Base-by-base conservation (phyloP, 2,797 vertebrate species). In the Octomys mimax region DNA sequence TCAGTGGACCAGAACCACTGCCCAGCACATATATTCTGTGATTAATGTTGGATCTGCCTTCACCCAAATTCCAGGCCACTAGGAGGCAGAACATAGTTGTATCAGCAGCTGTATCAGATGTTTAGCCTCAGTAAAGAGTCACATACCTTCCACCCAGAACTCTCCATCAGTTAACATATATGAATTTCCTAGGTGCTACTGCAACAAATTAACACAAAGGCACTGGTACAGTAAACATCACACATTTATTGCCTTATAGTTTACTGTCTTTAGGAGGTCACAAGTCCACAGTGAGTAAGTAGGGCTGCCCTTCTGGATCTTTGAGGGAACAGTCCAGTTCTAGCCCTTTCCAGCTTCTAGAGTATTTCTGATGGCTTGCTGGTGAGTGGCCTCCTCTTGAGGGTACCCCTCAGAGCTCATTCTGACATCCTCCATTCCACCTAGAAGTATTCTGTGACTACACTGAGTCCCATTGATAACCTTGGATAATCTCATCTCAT, bases 61-160 rank as follows among this genome's bases (percentile, higher is more conserved):
- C 5, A 4, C 13, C 11, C 66, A 36, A 52, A 31, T 46, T 90
- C 68, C 61, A 26, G 36, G 42, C 61, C 46, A 39, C 52, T 71
- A 79, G 6, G 0, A 11, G 6, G 13, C 28, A 52, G n/a, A 75
- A 57, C 26, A 70, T n/a, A 1, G 0, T 10, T 57, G 36, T 31
- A 13, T 84, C 59, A 18, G 31, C 11, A 87, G 28, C 3, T 8
- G 9, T 71, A 26, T 89, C 71, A 57, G 70, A 97, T 66, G 13
- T 77, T 84, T 83, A 79, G 59, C 26, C 79, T 95, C 18, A 42
- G 77, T 61, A 87, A 87, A 66, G 73, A 92, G 7, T 98, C 84
- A 57, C 33, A 81, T 96, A 91, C 85, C 90, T 79, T 95, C 95
- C 91, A 80, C 57, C 42, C 90, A 93, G 36, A 82, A 83, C 81